These are phyloP conservation scores for Ceramica pisi DNA, from an alignment of 2,888 invertebrate genomes.

Conservation along the genomic window DNA sequence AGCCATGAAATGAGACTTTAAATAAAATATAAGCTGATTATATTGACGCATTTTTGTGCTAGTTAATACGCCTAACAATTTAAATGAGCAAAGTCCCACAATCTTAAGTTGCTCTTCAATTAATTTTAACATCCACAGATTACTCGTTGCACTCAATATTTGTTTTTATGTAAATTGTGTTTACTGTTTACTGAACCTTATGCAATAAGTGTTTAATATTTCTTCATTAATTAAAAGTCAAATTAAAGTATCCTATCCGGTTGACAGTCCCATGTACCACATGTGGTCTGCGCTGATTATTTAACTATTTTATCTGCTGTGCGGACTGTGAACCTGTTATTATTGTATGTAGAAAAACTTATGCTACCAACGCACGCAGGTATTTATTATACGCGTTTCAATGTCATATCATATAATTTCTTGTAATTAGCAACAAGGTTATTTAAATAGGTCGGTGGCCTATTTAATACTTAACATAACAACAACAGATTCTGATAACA, in stretches of 20 bases:
- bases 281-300: no score
- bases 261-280: no score
- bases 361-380: neutral
- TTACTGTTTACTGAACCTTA: conserved; percentile 26
- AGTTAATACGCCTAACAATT: conserved; percentile 13
- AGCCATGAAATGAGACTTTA: neutral
- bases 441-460: conserved; percentile 29
- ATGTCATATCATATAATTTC: neutral
- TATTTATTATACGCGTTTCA: neutral
- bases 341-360: conserved; percentile 11
- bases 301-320: no score
- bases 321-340: no score
- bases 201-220: conserved; percentile 39
- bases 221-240: conserved; percentile 24
- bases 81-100: conserved; percentile 8
- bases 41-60: no score
- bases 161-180: conserved; percentile 1
- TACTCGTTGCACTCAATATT: neutral
- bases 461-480: conserved; percentile 7
- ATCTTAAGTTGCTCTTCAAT: neutral
- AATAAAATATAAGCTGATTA: neutral
- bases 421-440: conserved; percentile 8
- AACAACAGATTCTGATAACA: conserved; percentile 20
- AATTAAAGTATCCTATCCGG: neutral
- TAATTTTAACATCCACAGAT: neutral